Conservation (phyloP, 2,113 vertebrate genomes). For the Myodes glareolus region DNA sequence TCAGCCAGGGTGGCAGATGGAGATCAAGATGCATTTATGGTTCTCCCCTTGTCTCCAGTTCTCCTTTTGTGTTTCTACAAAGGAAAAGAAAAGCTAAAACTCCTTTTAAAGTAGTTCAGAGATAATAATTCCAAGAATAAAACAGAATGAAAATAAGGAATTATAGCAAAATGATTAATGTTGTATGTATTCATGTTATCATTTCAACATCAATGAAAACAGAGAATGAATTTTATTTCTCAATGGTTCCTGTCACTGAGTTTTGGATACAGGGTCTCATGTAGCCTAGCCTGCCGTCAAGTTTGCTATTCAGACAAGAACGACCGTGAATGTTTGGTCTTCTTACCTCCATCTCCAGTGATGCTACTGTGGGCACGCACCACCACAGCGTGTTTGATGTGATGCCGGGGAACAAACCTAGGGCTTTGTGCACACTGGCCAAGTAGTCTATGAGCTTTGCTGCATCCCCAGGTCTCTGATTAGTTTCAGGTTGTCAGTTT, state of each 20-base stretch:
- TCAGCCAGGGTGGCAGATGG: not conserved
- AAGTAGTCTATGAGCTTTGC: not conserved
- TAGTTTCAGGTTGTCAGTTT: conserved; percentile 4
- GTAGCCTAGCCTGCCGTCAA: not conserved
- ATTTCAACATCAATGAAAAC: conserved; percentile 23
- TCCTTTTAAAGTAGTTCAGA: not conserved
- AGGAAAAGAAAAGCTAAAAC: not conserved
- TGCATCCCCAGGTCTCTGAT: not conserved
- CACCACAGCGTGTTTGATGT: not conserved
- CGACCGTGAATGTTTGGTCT: not conserved
- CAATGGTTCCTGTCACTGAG: not conserved
- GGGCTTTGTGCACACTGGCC: not conserved
- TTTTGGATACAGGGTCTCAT: not conserved
- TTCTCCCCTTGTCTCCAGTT: conserved; percentile 4
- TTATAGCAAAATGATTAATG: conserved; percentile 36
- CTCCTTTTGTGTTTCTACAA: conserved; percentile 14
- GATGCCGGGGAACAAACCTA: too few relatives aligned
- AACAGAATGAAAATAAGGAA: conserved; percentile 24
- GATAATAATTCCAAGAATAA: conserved; percentile 55
- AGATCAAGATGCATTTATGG: not conserved
- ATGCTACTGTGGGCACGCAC: not conserved
- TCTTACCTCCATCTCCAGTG: not conserved
- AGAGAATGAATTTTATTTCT: not conserved
- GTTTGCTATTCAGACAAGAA: not conserved
- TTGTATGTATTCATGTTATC: not conserved